Evolutionary conservation across 1,140 invertebrate genomes (phyloP).

Genomic region (Reticulitermes speratus): DNA sequence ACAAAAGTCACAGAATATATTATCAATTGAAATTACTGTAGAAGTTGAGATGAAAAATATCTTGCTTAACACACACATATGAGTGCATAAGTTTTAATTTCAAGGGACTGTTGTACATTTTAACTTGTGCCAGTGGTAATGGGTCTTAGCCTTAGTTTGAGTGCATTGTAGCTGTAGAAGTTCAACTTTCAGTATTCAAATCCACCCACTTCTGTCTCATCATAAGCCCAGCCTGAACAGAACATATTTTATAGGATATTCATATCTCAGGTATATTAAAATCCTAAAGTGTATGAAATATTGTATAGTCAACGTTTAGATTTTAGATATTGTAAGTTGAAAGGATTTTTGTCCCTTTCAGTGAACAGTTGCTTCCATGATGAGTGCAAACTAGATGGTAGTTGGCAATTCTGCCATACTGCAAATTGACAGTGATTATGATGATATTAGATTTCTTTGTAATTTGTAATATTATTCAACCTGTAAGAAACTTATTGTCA

Average conservation of each 20-base stretch:
- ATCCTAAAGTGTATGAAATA: not conserved
- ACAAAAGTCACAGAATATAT: too few species aligned
- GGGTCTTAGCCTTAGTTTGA: not conserved
- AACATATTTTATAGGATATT: not conserved
- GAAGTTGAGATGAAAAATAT: too few species aligned
- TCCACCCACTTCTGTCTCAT: not conserved
- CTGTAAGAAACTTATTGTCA: not conserved
- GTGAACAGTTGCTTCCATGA: not conserved
- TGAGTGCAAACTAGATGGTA: not conserved
- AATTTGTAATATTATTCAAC: not conserved
- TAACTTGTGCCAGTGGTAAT: too few species aligned
- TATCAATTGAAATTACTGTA: too few species aligned
- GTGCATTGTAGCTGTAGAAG: not conserved
- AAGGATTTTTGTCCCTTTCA: conserved; percentile 12
- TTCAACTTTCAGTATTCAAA: not conserved
- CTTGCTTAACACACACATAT: too few species aligned
- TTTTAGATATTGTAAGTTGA: conserved; percentile 10
- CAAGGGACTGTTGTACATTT: too few species aligned
- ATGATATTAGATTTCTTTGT: not conserved
- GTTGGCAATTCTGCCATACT: not conserved
- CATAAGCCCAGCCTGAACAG: not conserved
- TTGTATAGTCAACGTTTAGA: not conserved
- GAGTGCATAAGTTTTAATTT: too few species aligned
- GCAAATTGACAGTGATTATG: not conserved
- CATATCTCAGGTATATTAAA: not conserved